Conservation (phyloP, 30 jellyfish, hydroid and myxozoan species). For the Mastigias papua region DNA sequence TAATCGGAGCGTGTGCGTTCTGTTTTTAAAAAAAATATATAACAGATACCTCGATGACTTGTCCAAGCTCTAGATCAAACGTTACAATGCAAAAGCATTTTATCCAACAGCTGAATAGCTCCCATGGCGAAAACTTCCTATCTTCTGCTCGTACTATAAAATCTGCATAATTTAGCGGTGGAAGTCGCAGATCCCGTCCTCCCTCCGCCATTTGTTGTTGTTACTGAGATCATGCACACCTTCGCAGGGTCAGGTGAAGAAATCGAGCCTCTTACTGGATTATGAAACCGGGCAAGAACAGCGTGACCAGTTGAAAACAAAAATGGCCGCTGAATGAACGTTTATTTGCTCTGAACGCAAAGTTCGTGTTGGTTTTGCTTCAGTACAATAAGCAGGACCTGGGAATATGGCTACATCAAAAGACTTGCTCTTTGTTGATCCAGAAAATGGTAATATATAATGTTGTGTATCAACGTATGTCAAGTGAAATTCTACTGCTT, state of each 20-base stretch:
- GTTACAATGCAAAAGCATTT: slow-evolving; percentile 93
- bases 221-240: slow-evolving; percentile 62
- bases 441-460: slow-evolving; percentile 27
- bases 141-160: slow-evolving; percentile 64
- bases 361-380: no score
- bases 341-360: no score
- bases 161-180: slow-evolving; percentile 62
- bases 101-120: slow-evolving; percentile 82
- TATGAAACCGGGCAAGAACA: slow-evolving; percentile 2
- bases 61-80: slow-evolving; percentile 94
- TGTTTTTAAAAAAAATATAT: no score
- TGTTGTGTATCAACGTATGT: no score
- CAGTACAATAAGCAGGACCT: neutral
- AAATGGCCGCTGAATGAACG: slow-evolving; percentile 13
- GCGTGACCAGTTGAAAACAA: slow-evolving; percentile 19
- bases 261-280: neutral
- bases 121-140: slow-evolving; percentile 77
- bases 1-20: no score
- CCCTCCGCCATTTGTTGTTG: slow-evolving; percentile 71
- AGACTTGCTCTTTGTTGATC: slow-evolving; percentile 49
- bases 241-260: slow-evolving; percentile 20
- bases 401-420: slow-evolving; percentile 41
- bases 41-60: slow-evolving; percentile 82
- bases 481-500: no score
- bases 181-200: slow-evolving; percentile 33